Conservation (phyloP, 2,888 invertebrate genomes). For the Molorchus minor region DNA sequence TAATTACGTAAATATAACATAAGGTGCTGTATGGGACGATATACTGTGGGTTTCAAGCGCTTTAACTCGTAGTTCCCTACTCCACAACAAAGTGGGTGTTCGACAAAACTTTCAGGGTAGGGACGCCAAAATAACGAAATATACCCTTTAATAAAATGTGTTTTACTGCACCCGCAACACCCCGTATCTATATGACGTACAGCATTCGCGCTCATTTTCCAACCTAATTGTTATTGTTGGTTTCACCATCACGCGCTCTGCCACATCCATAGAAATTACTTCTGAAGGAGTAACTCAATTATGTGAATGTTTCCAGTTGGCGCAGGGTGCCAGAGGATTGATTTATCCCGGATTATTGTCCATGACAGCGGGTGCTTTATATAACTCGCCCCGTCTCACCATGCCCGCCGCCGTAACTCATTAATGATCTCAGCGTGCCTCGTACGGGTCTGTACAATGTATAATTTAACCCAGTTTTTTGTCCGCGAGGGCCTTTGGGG, state of each 20-base stretch:
- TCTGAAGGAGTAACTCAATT: conserved; percentile 9
- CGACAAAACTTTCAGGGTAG: too few relatives aligned
- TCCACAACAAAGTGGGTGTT: too few relatives aligned
- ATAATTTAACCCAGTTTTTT: background rate
- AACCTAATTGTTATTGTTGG: background rate
- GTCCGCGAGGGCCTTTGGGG: too few relatives aligned
- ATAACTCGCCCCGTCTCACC: background rate
- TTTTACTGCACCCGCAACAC: too few relatives aligned
- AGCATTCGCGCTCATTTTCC: too few relatives aligned
- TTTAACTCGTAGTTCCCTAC: too few relatives aligned
- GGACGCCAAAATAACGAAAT: too few relatives aligned
- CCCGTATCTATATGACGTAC: too few relatives aligned
- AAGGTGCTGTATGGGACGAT: too few relatives aligned
- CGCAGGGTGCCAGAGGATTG: conserved; percentile 8
- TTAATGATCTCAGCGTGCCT: conserved; percentile 6
- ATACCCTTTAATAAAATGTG: too few relatives aligned
- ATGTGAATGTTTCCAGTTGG: conserved; percentile 7
- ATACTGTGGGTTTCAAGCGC: too few relatives aligned
- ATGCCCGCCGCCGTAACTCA: background rate
- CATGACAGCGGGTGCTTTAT: conserved; percentile 13
- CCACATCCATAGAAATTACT: background rate
- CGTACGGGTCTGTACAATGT: conserved; percentile 1
- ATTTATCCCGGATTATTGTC: conserved; percentile 12
- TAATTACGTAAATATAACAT: too few relatives aligned
- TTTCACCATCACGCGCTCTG: background rate